These are phyloP conservation scores for Eurystomus glaucurus DNA, from an alignment of 2,797 vertebrate genomes.

Conservation along the genomic window DNA sequence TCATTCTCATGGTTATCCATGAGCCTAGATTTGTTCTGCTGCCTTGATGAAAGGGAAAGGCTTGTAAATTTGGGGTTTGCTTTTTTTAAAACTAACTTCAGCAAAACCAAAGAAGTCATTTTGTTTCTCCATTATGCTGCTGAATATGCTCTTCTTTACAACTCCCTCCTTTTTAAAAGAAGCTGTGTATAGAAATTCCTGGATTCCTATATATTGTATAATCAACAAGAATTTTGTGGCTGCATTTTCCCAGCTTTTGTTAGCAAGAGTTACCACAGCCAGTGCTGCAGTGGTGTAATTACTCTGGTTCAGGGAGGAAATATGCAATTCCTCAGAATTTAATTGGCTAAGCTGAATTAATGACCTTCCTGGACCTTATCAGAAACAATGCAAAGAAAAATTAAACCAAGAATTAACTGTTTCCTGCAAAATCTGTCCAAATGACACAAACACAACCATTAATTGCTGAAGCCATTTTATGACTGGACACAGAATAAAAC, in stretches of 20 bases:
- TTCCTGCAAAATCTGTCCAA: conserved; percentile 28
- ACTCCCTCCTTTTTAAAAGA: not conserved
- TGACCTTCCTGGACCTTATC: not conserved
- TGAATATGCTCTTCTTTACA: not conserved
- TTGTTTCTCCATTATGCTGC: not conserved
- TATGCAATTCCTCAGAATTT: conserved; percentile 14
- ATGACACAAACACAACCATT: not conserved
- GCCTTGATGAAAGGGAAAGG: not conserved
- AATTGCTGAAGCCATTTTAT: not conserved
- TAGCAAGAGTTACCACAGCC: not conserved
- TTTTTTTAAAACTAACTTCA: not conserved
- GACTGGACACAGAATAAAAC: not conserved
- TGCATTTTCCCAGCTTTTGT: not conserved
- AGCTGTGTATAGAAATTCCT: not conserved
- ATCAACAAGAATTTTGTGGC: not conserved
- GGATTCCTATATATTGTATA: not conserved
- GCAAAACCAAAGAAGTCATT: not conserved
- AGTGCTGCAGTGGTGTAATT: not conserved
- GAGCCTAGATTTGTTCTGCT: not conserved
- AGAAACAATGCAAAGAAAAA: conserved; percentile 39
- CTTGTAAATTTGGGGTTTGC: not conserved
- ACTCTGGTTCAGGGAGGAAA: not conserved
- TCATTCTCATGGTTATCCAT: not conserved
- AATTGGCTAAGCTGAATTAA: conserved; percentile 45
- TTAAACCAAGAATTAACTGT: conserved; percentile 10